Base-by-base conservation (phyloP, 1,140 invertebrate genomes). In the Oppia nitens region DNA sequence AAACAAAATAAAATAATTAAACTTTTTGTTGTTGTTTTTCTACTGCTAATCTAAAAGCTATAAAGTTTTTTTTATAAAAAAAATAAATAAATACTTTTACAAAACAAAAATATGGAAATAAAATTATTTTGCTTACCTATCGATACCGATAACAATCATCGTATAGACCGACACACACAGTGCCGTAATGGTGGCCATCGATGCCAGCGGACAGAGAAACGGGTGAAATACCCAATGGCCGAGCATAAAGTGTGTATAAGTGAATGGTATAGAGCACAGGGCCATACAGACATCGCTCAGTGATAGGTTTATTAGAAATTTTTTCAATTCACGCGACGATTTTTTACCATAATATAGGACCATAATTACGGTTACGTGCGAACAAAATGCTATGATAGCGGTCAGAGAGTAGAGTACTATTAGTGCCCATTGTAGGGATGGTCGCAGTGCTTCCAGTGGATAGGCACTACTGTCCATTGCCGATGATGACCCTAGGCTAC, bases 151-250 rank as follows among this genome's bases (percentile, higher is more conserved):
- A 3, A 68, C 71, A 17, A 68, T 69, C 1, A 74, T 62, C 0
- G 72, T 74, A 60, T 72, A 73, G 1, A 73, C 72, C 29, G 69
- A 71, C n/a, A 69, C 71, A 1, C 71, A 66, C 9, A 73, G 71
- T 2, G 70, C 69, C 14, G 66, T 60, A 48, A 71, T 70, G 45
- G 72, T 71, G 67, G 73, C 69, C 40, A 71, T 69, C 48, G 68
- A 66, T 2, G 70, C 72, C 6, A 74, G 61, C 2, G 71, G 66
- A 53, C 72, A 74, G 59, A 73, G 71, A 57, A 63, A 64, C 0
- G 68, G 70, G 3, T 64, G 64, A 55, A 73, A 73, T 11, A 73
- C 65, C 72, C 72, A 73, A 6, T 68, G 60, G 25, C 71, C 70
- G 9, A 72, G 62, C 65, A 72, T 70, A 59, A 71, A 73, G 63